Evolutionary conservation across 2,888 invertebrate genomes (phyloP).

Genomic region (Synanthedon andrenaeformis): DNA sequence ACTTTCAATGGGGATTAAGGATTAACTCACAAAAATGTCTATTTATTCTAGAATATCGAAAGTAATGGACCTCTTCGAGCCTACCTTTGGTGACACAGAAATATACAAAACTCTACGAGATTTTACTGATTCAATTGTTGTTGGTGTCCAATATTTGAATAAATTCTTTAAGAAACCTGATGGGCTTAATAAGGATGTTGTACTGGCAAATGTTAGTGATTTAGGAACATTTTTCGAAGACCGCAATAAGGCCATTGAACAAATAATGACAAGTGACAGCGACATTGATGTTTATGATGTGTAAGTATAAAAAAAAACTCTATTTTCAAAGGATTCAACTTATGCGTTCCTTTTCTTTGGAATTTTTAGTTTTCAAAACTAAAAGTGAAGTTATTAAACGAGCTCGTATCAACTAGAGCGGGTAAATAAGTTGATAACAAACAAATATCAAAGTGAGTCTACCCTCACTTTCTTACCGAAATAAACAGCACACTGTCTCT

Average conservation of each 20-base stretch:
- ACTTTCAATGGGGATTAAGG: neutral
- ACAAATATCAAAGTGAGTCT: too few relatives aligned
- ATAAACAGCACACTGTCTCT: too few relatives aligned
- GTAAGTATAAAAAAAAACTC: conserved; percentile 30
- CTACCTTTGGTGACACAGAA: conserved; percentile 48
- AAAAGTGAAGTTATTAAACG: too few relatives aligned
- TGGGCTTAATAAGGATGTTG: conserved; percentile 6
- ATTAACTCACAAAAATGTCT: neutral
- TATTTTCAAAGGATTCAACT: too few relatives aligned
- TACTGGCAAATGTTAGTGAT: neutral
- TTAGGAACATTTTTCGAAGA: too few relatives aligned
- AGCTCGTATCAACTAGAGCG: too few relatives aligned
- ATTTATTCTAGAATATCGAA: conserved; percentile 39
- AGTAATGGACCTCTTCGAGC: conserved; percentile 43
- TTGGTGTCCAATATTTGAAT: conserved; percentile 35
- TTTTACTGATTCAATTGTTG: conserved; percentile 27
- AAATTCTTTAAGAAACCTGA: conserved; percentile 17
- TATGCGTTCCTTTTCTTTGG: too few relatives aligned
- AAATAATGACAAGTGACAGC: conserved; percentile 16
- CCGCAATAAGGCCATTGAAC: conserved; percentile 12
- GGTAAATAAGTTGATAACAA: too few relatives aligned
- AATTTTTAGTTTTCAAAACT: too few relatives aligned
- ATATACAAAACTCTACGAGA: conserved; percentile 37
- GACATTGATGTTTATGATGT: conserved; percentile 36
- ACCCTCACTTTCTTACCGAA: too few relatives aligned